Base-by-base conservation (phyloP, 2,797 vertebrate species). In the Dromococcyx pavoninus region DNA sequence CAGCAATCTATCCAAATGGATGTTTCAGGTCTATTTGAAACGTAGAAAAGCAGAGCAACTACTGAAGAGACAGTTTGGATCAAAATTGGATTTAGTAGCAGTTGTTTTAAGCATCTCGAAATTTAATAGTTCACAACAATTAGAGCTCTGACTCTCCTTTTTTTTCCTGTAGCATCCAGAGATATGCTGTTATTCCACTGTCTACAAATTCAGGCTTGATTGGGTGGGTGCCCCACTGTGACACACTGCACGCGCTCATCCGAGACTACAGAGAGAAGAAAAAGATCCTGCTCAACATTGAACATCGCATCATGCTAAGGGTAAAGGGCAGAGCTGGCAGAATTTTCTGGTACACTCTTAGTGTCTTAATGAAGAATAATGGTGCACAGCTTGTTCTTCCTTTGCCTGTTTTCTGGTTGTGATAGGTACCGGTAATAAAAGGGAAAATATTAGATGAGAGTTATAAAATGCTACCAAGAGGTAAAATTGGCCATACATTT, bases 201-300 rank as follows among this genome's bases (percentile, higher is more conserved):
- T 99, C 99, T 51, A 99, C 99, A 74, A 99, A 99, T 97, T 99
- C 99, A 0, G 99, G 99, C 75, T 98, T 99, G 90, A 99, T 99
- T 73, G 99, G 99, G 91, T 99, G 99, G 99, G 99, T 99, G n/a
- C 99, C 99, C 13, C 99, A 99, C 98, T 99, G 99, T 41, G 99
- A 99, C 97, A 99, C 99, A 0, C 98, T 99, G 86, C 99, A 99
- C 0, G 99, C 99, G 1, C 99, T 99, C 87, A 99, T 99, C 97
- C 97, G 99, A 88, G 99, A 99, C 98, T 99, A 99, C 97, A 96
- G 99, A 6, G 99, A 99, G 97, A 99, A 99, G 98, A 99, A 99
- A 77, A 99, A 99, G 98, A 99, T 99, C 89, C 97, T 99, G 65
- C 98, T 99, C 94, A 99, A 99, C 97, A 99, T 99, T 1, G 99